These are phyloP conservation scores for Hyposoter dolosus DNA, from an alignment of 2,888 invertebrate genomes.

Conservation along the genomic window DNA sequence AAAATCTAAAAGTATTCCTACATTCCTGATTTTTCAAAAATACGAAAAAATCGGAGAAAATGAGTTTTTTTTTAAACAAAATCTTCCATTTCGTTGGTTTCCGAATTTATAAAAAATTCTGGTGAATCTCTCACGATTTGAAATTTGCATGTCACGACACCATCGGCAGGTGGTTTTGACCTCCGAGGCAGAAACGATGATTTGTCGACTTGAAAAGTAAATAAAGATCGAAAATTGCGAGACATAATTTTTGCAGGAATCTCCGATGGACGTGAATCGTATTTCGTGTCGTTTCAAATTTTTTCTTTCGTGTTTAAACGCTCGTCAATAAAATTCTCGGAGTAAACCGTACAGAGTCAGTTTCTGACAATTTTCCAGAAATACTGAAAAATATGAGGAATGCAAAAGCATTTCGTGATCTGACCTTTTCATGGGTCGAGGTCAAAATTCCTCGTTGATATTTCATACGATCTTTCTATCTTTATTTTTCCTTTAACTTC, in stretches of 20 bases:
- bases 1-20: background rate
- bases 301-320: background rate
- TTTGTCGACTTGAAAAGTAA: background rate
- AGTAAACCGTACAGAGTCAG: background rate
- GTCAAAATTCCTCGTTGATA: background rate
- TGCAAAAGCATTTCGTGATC: background rate
- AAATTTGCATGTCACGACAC: background rate
- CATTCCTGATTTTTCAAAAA: background rate
- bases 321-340: background rate
- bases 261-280: background rate
- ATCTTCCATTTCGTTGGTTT: too few species aligned
- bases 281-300: background rate
- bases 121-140: background rate
- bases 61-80: background rate
- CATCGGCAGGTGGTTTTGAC: background rate
- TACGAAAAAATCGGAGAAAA: background rate
- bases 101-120: background rate
- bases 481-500: background rate
- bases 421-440: background rate
- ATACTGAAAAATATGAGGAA: background rate
- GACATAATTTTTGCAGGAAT: background rate
- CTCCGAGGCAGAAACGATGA: background rate
- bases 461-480: background rate
- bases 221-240: background rate
- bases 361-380: too few species aligned